These are phyloP conservation scores for Pristionchus arcanus DNA, from an alignment of 2,888 invertebrate species.

Conservation along the genomic window DNA sequence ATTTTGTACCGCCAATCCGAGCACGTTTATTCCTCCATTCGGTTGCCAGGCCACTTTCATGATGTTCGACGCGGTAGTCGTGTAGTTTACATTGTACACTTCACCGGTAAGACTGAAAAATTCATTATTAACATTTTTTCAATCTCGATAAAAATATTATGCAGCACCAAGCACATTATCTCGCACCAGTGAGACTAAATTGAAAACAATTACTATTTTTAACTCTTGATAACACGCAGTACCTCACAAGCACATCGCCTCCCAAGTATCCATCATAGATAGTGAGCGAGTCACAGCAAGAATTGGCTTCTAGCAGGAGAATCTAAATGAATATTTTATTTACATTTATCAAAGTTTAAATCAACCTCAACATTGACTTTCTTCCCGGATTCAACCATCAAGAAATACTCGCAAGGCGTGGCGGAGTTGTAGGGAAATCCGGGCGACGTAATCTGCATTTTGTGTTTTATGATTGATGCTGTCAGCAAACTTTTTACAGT, in stretches of 20 bases:
- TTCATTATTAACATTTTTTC: no score
- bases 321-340: background rate
- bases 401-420: background rate
- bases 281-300: background rate
- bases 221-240: no score
- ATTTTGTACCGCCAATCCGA: background rate
- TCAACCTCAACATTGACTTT: background rate
- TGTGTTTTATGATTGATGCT: background rate
- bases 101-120: conserved; percentile 9
- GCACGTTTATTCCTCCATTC: conserved; percentile 11
- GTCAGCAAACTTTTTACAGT: no score
- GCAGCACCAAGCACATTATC: no score
- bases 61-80: background rate
- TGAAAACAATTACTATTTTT: background rate
- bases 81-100: background rate
- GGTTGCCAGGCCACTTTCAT: conserved; percentile 3
- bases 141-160: no score
- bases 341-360: background rate
- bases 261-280: background rate
- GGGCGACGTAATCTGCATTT: background rate
- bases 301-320: background rate
- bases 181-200: no score
- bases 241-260: background rate
- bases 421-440: background rate
- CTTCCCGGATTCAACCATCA: background rate